Evolutionary conservation across 2,113 vertebrate species (phyloP), one percentile per base, ranked within the genome.

Genomic region (Sinocyclocheilus anshuiensis): DNA sequence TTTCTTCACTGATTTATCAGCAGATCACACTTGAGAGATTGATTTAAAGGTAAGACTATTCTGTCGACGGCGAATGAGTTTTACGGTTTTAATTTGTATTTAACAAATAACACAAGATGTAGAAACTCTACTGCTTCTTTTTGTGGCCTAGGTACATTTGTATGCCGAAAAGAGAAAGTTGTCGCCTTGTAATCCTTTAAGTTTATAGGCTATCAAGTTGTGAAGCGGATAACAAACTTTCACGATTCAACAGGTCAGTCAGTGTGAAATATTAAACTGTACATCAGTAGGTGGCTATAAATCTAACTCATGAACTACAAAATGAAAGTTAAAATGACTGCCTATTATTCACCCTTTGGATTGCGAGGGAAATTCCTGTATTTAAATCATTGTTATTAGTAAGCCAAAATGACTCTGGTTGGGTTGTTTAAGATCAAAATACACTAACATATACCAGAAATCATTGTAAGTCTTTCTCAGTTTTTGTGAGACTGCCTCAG

Each of bases 1-100:
- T 78, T 45, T 84, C 67, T 84, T 69, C 71, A 63, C 61, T 85
- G 84, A 77, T 89, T 84, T 82, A 80, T 45, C 85, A 18, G 57
- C 63, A 88, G 77, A 82, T 61, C 72, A 81, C 82, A 69, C 26
- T 76, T 45, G 12, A 26, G 26, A 85, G 26, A 82, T 29, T 84
- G n/a, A 33, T 69, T 39, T 82, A 59, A 78, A 89, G 88, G 88
- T 89, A 89, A 89, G 76, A 76, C 29, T 29, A 50, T 79, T 75
- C 29, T 24, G 12, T 80, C 33, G 50, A 84, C 59, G 77, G 55
- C 26, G 20, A 24, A 24, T 13, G 15, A 36, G 20, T 42, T 39
- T 72, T 63, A 57, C 48, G 1, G 3, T 22, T 55, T 74, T 57
- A 36, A 7, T 57, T 15, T 42, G 69, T 74, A 1, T 24, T 71